These are phyloP conservation scores for Trissolcus brochymenae DNA, from an alignment of 2,888 invertebrate genomes.

Conservation along the genomic window DNA sequence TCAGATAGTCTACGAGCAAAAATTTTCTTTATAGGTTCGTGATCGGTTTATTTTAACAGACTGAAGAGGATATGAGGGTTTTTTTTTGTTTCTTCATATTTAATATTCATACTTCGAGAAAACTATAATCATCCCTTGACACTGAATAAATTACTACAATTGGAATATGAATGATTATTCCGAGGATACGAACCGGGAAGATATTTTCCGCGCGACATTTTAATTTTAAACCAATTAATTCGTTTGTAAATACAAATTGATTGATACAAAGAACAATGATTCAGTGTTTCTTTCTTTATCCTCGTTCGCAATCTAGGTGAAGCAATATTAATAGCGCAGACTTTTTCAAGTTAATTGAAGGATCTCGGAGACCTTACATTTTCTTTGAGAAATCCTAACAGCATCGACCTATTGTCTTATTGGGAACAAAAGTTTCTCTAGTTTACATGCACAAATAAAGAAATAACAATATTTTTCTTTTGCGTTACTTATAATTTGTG, in stretches of 20 bases:
- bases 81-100: too few relatives aligned
- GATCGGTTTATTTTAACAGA: neutral
- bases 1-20: slow-evolving; percentile 25
- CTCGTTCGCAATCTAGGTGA: slow-evolving; percentile 9
- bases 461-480: slow-evolving; percentile 9
- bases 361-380: slow-evolving; percentile 8
- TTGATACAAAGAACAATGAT: slow-evolving; percentile 18
- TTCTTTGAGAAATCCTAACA: slow-evolving; percentile 23
- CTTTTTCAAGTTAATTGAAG: slow-evolving; percentile 26
- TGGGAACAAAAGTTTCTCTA: slow-evolving; percentile 13
- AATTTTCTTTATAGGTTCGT: neutral
- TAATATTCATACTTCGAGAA: neutral
- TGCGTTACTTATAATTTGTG: slow-evolving; percentile 3
- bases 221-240: slow-evolving; percentile 14
- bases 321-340: slow-evolving; percentile 15
- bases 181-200: too few relatives aligned
- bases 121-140: neutral
- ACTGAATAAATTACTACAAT: too few relatives aligned
- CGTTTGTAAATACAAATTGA: slow-evolving; percentile 14
- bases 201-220: neutral
- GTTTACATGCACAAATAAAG: slow-evolving; percentile 14
- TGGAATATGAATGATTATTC: too few relatives aligned
- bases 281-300: slow-evolving; percentile 16
- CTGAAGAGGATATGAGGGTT: neutral
- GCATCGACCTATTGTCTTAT: slow-evolving; percentile 20